Percentiles rank a stretch among this genome's conserved stretches.
Evolutionary conservation across 2,888 invertebrate species (phyloP).

Genomic region (Phyllotreta cruciferae): DNA sequence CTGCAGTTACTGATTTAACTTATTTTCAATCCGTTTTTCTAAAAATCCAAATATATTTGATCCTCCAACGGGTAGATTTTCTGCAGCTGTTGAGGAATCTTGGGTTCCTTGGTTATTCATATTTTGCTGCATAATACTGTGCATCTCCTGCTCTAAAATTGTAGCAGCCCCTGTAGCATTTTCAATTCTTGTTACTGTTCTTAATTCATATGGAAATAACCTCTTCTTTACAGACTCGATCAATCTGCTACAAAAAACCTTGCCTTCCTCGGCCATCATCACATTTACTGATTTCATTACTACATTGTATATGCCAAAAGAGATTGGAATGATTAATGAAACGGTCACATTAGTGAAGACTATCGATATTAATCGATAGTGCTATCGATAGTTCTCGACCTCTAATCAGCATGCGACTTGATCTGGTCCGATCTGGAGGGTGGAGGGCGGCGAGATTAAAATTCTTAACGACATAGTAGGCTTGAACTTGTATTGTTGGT

Average conservation of each 20-base stretch:
- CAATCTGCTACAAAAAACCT: slow-evolving; percentile 8
- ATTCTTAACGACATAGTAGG: too few species aligned
- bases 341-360: slow-evolving; percentile 9
- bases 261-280: slow-evolving; percentile 20
- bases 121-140: neutral
- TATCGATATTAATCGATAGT: too few species aligned
- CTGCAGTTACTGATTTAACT: slow-evolving; percentile 11
- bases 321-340: slow-evolving; percentile 14
- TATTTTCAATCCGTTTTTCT: too few species aligned
- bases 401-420: too few species aligned
- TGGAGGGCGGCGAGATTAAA: too few species aligned
- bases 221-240: neutral
- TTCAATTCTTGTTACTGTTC: neutral
- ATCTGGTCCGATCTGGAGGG: too few species aligned
- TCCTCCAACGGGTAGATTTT: too few species aligned
- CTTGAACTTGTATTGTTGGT: too few species aligned
- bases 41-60: too few species aligned
- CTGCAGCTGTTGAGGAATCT: too few species aligned
- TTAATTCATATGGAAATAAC: neutral
- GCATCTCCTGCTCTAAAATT: slow-evolving; percentile 13
- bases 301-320: slow-evolving; percentile 19
- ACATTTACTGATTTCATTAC: neutral
- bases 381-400: too few species aligned
- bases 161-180: slow-evolving; percentile 5
- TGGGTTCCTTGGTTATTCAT: neutral